Evolutionary conservation across 92 coral and sea anemone genomes (phyloP).

Genomic region (Paramuricea clavata): DNA sequence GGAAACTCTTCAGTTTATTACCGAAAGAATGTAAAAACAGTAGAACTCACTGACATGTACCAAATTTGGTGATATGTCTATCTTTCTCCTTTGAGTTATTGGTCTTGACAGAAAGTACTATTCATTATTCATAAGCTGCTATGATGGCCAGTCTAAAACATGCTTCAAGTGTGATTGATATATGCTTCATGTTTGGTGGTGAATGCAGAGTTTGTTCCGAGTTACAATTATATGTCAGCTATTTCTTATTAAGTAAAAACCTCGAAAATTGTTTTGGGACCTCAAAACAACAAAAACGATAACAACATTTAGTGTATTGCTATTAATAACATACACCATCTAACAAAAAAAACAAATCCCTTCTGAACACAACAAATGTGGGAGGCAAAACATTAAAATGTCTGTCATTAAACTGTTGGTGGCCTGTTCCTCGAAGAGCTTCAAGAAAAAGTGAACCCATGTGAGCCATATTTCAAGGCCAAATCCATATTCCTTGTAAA

Average conservation of each 20-base stretch:
- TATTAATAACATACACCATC: background rate
- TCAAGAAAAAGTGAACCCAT: background rate
- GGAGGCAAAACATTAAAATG: background rate
- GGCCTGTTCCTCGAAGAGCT: background rate
- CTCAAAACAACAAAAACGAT: background rate
- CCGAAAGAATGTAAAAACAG: background rate
- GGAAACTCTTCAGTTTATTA: slow-evolving; percentile 16
- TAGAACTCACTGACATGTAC: background rate
- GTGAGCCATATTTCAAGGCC: slow-evolving; percentile 7
- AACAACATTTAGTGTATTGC: background rate
- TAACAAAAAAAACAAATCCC: background rate
- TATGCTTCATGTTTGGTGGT: background rate
- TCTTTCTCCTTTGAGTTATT: background rate
- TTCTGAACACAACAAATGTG: background rate
- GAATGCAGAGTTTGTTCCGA: no score
- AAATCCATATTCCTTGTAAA: slow-evolving; percentile 20
- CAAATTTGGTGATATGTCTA: background rate
- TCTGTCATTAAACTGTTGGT: background rate
- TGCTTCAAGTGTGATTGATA: background rate
- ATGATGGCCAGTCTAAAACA: background rate
- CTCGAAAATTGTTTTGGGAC: background rate
- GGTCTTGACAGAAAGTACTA: background rate
- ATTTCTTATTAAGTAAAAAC: no score
- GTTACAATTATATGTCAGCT: no score
- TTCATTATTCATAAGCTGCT: background rate